phyloP scores from a whole-genome alignment of 2,888 invertebrate genomes.

The Megalurothrips usitatus region DNA sequence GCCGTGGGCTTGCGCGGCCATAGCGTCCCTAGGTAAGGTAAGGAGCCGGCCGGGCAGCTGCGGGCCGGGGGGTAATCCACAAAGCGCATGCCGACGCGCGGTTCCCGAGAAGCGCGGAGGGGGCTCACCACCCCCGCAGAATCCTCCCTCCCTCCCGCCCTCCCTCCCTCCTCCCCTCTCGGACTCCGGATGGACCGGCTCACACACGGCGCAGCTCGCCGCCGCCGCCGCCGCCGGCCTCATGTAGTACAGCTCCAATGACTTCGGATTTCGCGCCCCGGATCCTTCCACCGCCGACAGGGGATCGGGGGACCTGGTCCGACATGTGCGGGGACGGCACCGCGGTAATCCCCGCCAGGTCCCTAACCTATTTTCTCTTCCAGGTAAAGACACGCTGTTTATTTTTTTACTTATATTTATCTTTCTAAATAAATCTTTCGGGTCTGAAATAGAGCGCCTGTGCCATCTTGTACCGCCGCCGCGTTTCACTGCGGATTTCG shows the following conservation, averaged over 20 bases:
- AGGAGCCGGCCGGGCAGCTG: background rate
- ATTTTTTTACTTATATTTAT: too few relatives aligned
- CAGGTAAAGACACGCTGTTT: background rate
- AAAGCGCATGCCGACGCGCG: background rate
- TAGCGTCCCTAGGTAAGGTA: background rate
- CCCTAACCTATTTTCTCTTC: background rate
- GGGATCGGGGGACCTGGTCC: background rate
- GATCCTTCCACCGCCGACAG: too few relatives aligned
- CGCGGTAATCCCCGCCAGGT: background rate
- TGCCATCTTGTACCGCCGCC: too few relatives aligned
- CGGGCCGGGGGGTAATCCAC: background rate
- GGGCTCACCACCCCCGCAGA: background rate
- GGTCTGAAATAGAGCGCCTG: too few relatives aligned
- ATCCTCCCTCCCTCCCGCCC: background rate
- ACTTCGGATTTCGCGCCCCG: conserved; percentile 9
- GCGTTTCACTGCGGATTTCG: too few relatives aligned
- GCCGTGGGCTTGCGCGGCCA: too few relatives aligned
- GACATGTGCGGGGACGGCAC: background rate
- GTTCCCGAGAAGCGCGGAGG: conserved; percentile 2
- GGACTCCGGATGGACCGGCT: background rate
- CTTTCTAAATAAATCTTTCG: too few relatives aligned
- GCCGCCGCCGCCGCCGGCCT: too few relatives aligned
- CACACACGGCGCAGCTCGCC: too few relatives aligned
- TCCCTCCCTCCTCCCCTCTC: background rate
- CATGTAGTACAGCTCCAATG: conserved; percentile 16